phyloP scores from a whole-genome alignment of 2,888 invertebrate species.

The Allygus modestus region DNA sequence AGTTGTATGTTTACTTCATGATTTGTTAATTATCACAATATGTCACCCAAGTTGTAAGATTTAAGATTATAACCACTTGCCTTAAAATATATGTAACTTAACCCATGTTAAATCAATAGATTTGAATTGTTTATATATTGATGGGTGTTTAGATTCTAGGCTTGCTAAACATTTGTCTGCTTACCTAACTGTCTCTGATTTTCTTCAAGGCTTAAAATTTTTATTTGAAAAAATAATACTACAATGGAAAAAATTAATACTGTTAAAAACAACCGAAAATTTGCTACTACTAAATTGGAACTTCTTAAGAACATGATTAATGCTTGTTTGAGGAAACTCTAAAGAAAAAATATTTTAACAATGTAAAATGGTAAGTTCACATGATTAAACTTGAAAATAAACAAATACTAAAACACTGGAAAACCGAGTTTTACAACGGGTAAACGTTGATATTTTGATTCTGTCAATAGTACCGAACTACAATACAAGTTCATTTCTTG shows the following conservation, averaged over 20 bases:
- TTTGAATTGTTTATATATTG: no score
- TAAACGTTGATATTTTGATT: not conserved
- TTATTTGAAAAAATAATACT: constrained; percentile 74
- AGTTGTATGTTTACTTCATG: no score
- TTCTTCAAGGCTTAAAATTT: constrained; percentile 72
- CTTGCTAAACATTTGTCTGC: no score
- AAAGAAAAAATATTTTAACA: not conserved
- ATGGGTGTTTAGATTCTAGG: no score
- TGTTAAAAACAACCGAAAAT: constrained; percentile 70
- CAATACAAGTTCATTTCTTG: not conserved
- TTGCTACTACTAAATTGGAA: not conserved
- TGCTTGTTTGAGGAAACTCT: not conserved
- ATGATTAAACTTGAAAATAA: not conserved
- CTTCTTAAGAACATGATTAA: constrained; percentile 61
- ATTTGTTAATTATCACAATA: no score
- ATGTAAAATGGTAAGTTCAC: not conserved
- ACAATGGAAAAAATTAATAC: constrained; percentile 72
- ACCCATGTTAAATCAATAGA: no score
- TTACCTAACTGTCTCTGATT: constrained; percentile 74
- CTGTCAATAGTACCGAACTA: not conserved
- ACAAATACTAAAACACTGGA: not conserved
- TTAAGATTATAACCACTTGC: no score
- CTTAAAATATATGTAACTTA: no score
- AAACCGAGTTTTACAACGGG: no score
- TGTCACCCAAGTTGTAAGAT: no score